Percentiles rank a stretch among this genome's conserved stretches.
Evolutionary conservation across 2,113 vertebrate species (phyloP).

Genomic region (crab-eating macaque (Macaca fascicularis)): DNA sequence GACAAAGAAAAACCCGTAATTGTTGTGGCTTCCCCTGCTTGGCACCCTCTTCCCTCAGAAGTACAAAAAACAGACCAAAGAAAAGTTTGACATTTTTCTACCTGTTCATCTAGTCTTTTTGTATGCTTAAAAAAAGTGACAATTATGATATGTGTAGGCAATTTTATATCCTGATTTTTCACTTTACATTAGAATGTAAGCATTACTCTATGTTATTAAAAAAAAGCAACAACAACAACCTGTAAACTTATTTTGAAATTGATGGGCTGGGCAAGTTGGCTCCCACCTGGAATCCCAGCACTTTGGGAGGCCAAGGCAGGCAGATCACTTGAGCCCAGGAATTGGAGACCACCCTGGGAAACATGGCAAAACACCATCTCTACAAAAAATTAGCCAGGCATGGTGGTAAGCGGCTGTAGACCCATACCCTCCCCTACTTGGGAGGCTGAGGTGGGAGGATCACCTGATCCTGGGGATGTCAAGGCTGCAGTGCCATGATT

Average conservation of each 20-base stretch:
- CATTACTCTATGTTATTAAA: not conserved
- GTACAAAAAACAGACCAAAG: not conserved
- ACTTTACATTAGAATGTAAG: not conserved
- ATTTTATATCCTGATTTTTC: conserved; percentile 18
- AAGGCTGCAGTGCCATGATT: no score
- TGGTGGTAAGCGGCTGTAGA: no score
- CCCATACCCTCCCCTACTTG: no score
- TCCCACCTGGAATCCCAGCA: no score
- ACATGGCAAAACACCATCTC: no score
- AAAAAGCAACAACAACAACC: not conserved
- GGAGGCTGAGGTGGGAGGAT: no score
- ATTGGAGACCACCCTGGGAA: no score
- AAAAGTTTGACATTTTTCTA: not conserved
- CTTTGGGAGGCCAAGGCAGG: no score
- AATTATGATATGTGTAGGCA: not conserved
- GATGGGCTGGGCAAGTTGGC: not conserved
- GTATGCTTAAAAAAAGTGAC: not conserved
- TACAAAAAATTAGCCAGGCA: no score
- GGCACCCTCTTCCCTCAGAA: not conserved
- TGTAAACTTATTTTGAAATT: conserved; percentile 43
- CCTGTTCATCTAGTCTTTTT: not conserved
- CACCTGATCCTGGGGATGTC: no score
- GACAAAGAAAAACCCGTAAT: not conserved
- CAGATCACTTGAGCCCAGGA: no score
- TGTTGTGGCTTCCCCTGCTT: not conserved